Evolutionary conservation across 2,888 invertebrate species (phyloP).

Genomic region (Pachydiplax longipennis): DNA sequence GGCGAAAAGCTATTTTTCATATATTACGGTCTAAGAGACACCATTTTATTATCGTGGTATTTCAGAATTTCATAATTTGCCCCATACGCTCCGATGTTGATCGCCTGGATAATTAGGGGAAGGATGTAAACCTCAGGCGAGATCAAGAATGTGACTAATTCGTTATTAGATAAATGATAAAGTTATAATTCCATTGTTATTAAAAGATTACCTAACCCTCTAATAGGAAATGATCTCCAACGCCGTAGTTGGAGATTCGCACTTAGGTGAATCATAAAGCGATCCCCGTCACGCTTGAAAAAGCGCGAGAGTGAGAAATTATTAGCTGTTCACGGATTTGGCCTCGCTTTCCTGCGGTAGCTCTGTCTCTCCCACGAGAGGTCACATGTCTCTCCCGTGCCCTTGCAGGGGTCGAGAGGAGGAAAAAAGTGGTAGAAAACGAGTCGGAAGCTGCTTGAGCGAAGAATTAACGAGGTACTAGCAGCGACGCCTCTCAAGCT

Average conservation of each 20-base stretch:
- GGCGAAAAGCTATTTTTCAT: too few relatives aligned
- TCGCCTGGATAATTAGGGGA: too few relatives aligned
- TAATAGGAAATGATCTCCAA: too few relatives aligned
- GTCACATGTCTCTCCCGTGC: neutral
- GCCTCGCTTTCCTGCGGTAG: neutral
- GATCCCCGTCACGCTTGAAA: neutral
- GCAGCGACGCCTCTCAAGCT: conserved; percentile 7
- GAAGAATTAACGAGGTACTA: conserved; percentile 36
- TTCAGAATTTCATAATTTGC: too few relatives aligned
- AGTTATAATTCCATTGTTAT: too few relatives aligned
- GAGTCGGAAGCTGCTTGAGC: conserved; percentile 21
- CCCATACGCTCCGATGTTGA: too few relatives aligned
- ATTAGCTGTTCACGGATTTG: neutral
- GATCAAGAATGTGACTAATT: too few relatives aligned
- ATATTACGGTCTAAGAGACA: too few relatives aligned
- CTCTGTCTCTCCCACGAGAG: neutral
- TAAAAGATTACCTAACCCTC: too few relatives aligned
- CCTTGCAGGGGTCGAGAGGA: neutral
- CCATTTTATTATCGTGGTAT: too few relatives aligned
- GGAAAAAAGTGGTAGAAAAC: neutral
- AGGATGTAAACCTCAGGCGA: too few relatives aligned
- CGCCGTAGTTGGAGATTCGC: neutral
- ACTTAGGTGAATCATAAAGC: neutral
- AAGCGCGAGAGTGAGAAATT: neutral
- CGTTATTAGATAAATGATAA: too few relatives aligned